A percentile compares a stretch with the other conserved stretches of the same genome.
Evolutionary conservation across 2,888 invertebrate genomes (phyloP).

Genomic region (Morinoia aosen): DNA sequence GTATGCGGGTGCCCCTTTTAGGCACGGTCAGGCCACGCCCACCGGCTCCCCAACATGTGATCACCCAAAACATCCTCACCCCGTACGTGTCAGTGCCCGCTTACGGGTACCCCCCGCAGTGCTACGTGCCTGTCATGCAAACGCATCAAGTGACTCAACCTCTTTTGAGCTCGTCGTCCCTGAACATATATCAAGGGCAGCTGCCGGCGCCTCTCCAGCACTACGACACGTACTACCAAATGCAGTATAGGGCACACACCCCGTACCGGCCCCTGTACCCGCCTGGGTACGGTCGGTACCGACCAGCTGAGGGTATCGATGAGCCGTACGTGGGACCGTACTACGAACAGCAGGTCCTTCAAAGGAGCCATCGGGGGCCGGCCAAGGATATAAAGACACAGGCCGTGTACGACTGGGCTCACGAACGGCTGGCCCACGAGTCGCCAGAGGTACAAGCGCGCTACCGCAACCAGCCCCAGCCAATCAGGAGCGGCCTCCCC

Average conservation of each 20-base stretch:
- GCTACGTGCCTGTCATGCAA: not conserved
- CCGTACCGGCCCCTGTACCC: not conserved
- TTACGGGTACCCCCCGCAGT: conserved; percentile 8
- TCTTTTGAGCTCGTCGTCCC: not conserved
- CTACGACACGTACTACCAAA: not conserved
- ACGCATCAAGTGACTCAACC: conserved; percentile 19
- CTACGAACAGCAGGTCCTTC: not conserved
- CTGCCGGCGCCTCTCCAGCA: not conserved
- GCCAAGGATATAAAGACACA: not conserved
- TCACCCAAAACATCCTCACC: not conserved
- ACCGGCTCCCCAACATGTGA: not conserved
- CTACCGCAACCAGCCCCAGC: not conserved
- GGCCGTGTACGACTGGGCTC: not conserved
- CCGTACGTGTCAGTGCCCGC: not conserved
- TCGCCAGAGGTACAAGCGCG: not conserved
- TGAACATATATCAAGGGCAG: conserved; percentile 23
- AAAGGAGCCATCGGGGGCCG: not conserved
- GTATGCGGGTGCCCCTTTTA: not conserved
- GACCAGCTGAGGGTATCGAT: not conserved
- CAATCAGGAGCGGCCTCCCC: not conserved
- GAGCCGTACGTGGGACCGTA: conserved; percentile 19
- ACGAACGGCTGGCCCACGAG: not conserved
- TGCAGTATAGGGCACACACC: not conserved
- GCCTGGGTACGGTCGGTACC: not conserved
- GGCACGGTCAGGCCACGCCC: not conserved